phyloP scores from a whole-genome alignment of 2,113 vertebrate species.

The Xyrauchen texanus region DNA sequence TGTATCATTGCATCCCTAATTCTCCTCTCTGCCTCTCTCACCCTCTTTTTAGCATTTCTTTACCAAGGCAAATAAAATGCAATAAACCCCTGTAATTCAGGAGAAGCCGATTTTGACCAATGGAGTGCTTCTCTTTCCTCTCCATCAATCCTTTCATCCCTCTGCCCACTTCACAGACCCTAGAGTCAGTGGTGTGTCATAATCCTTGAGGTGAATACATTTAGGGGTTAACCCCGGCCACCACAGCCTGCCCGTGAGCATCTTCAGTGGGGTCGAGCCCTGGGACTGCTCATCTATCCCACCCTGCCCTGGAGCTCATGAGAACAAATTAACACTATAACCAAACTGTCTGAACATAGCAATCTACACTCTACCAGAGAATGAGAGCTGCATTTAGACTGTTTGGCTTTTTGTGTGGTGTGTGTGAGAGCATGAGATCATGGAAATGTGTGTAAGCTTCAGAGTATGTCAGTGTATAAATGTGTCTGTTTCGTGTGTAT shows the following conservation, averaged over 20 bases:
- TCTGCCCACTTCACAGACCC: slow-evolving; percentile 10
- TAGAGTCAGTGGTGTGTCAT: background rate
- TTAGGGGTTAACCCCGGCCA: background rate
- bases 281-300: background rate
- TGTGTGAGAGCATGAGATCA: slow-evolving; percentile 5
- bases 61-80: background rate
- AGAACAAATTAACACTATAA: slow-evolving; percentile 31
- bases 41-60: slow-evolving; percentile 4
- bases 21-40: background rate
- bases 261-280: slow-evolving; percentile 1
- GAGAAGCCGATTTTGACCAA: background rate
- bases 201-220: background rate
- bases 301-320: slow-evolving; percentile 38
- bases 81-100: slow-evolving; percentile 6
- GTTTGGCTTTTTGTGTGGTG: slow-evolving; percentile 9
- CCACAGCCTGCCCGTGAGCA: background rate
- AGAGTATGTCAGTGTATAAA: background rate
- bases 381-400: slow-evolving; percentile 36
- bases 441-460: background rate
- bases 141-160: slow-evolving; percentile 13
- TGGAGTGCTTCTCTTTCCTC: background rate
- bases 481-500: background rate
- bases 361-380: slow-evolving; percentile 30
- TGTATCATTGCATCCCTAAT: background rate
- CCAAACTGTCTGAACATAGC: slow-evolving; percentile 37